Conservation (phyloP, 2,797 vertebrate genomes). For the Acanthiza pusilla region DNA sequence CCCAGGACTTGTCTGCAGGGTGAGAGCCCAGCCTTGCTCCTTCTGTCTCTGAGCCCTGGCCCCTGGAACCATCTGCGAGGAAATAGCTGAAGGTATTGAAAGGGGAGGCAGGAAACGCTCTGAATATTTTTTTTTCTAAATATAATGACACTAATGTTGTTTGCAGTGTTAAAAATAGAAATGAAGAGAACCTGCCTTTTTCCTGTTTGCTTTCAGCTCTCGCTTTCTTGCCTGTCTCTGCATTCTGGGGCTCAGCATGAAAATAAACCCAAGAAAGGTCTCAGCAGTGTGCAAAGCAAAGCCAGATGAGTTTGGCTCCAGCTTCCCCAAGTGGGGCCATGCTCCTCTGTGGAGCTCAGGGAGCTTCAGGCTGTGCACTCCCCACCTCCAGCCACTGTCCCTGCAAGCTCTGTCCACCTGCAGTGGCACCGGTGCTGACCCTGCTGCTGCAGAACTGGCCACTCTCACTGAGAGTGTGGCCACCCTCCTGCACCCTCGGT, state of each 20-base stretch:
- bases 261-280: constrained; percentile 17
- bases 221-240: not conserved
- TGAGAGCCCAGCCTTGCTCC: not conserved
- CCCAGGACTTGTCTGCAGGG: not conserved
- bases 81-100: constrained; percentile 60
- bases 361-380: not conserved
- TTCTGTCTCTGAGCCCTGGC: not conserved
- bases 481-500: fast-evolving
- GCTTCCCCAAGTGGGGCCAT: not conserved
- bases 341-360: fast-evolving
- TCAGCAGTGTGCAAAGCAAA: not conserved
- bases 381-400: not conserved
- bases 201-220: constrained; percentile 58
- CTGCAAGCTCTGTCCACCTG: fast-evolving
- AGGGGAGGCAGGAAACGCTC: constrained; percentile 23
- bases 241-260: not conserved
- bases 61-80: constrained; percentile 41
- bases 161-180: constrained; percentile 10
- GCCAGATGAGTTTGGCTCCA: not conserved
- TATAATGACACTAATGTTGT: constrained; percentile 29
- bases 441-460: fast-evolving
- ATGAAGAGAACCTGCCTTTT: constrained; percentile 31
- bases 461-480: not conserved
- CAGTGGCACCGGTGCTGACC: fast-evolving
- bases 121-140: constrained; percentile 34